Evolutionary conservation across 2,113 vertebrate genomes (phyloP).

Genomic region (Mesocricetus auratus): DNA sequence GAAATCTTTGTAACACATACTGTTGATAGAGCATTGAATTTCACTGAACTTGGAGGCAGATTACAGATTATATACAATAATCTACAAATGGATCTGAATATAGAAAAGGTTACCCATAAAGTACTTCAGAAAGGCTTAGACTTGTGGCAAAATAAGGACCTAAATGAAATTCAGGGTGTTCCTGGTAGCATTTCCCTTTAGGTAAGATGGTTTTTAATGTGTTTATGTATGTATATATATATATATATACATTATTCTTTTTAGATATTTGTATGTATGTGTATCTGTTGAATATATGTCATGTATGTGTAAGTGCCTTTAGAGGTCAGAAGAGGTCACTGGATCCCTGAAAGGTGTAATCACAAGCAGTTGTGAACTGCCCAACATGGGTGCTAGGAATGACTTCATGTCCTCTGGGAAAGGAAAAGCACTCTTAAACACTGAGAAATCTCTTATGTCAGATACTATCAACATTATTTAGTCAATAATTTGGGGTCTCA

Average conservation of each 20-base stretch:
- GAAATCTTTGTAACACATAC: not conserved
- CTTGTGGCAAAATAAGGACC: not conserved
- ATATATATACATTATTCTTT: not conserved
- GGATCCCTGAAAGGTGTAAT: not conserved
- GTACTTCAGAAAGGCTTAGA: not conserved
- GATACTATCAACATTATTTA: not conserved
- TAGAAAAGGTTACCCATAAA: not conserved
- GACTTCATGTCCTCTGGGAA: not conserved
- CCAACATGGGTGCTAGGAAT: not conserved
- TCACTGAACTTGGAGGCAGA: not conserved
- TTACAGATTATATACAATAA: not conserved
- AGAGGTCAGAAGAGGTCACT: not conserved
- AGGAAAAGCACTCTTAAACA: not conserved
- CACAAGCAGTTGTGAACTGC: not conserved
- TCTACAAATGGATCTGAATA: not conserved
- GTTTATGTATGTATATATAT: too few species aligned
- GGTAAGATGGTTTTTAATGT: not conserved
- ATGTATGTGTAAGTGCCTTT: not conserved
- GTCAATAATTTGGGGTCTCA: not conserved
- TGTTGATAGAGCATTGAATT: not conserved
- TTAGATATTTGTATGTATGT: not conserved
- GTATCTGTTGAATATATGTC: not conserved
- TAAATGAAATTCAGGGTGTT: not conserved
- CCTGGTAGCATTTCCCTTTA: not conserved
- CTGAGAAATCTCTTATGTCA: too few species aligned